A percentile compares a stretch with the other conserved stretches of the same genome.
Evolutionary conservation across 1,140 invertebrate species (phyloP).

Genomic region (Scaptomyza montana): DNA sequence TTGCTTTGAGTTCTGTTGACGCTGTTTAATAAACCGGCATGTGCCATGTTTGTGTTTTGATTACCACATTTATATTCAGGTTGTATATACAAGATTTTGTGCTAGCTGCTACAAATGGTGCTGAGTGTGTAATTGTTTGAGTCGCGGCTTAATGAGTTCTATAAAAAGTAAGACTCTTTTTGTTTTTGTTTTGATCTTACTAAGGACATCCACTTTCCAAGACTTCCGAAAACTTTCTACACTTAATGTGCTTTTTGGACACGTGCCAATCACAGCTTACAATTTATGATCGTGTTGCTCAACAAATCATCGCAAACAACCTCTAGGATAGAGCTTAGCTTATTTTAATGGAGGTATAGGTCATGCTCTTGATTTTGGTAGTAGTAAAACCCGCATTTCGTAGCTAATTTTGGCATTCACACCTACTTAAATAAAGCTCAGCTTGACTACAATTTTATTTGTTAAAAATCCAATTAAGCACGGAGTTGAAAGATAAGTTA

Average conservation of each 20-base stretch:
- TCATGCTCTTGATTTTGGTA: conserved; percentile 61
- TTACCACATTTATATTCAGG: conserved; percentile 70
- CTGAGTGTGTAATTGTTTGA: conserved; percentile 8
- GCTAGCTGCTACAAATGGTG: conserved; percentile 1
- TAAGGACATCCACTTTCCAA: conserved; percentile 2
- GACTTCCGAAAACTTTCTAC: conserved; percentile 35
- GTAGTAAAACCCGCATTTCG: background rate
- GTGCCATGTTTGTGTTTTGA: conserved; percentile 64
- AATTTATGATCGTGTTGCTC: conserved; percentile 28
- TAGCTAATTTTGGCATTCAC: conserved; percentile 56
- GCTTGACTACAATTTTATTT: conserved; percentile 47
- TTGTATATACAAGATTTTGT: conserved; percentile 21
- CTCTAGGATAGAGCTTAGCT: conserved; percentile 26
- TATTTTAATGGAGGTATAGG: conserved; percentile 60
- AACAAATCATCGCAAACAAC: conserved; percentile 57
- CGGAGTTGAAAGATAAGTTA: conserved; percentile 42
- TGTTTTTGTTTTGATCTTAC: background rate
- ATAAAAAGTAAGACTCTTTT: conserved; percentile 1
- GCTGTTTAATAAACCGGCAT: conserved; percentile 46
- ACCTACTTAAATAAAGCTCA: conserved; percentile 59
- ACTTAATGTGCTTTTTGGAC: background rate
- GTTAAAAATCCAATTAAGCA: conserved; percentile 56
- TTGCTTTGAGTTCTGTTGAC: conserved; percentile 30
- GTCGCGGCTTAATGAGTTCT: conserved; percentile 26
- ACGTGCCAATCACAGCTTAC: conserved; percentile 16